phyloP scores from a whole-genome alignment of 1,140 invertebrate genomes.

The Tetraneura akinire region DNA sequence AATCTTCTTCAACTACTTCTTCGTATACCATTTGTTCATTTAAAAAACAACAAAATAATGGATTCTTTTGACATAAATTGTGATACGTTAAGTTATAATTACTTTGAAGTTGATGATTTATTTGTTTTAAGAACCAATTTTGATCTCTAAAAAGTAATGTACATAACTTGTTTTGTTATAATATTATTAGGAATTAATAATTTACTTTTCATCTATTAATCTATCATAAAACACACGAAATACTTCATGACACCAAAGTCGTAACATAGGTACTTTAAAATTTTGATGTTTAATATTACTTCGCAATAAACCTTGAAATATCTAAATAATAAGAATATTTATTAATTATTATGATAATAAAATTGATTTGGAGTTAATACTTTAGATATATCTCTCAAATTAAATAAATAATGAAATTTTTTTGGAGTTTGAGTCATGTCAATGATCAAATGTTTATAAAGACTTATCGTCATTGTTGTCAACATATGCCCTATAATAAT shows the following conservation, averaged over 20 bases:
- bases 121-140: conserved; percentile 16
- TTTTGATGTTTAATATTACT: conserved; percentile 72
- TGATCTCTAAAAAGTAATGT: conserved; percentile 3
- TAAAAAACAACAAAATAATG: conserved; percentile 17
- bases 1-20: conserved; percentile 61
- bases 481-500: conserved; percentile 61
- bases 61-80: neutral
- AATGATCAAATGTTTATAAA: conserved; percentile 75
- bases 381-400: conserved; percentile 81
- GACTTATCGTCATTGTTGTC: conserved; percentile 85
- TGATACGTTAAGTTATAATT: neutral
- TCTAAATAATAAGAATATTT: conserved; percentile 57
- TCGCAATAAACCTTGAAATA: conserved; percentile 75
- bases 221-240: conserved; percentile 91
- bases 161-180: no score
- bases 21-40: conserved; percentile 1
- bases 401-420: conserved; percentile 91
- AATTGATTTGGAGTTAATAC: conserved; percentile 59
- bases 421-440: conserved; percentile 81
- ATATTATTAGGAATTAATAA: no score
- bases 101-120: neutral
- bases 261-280: conserved; percentile 68
- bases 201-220: conserved; percentile 75
- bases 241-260: conserved; percentile 90
- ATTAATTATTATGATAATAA: no score